Evolutionary conservation across 1,140 invertebrate genomes (phyloP).

Genomic region (Ceratosolen solmsi): DNA sequence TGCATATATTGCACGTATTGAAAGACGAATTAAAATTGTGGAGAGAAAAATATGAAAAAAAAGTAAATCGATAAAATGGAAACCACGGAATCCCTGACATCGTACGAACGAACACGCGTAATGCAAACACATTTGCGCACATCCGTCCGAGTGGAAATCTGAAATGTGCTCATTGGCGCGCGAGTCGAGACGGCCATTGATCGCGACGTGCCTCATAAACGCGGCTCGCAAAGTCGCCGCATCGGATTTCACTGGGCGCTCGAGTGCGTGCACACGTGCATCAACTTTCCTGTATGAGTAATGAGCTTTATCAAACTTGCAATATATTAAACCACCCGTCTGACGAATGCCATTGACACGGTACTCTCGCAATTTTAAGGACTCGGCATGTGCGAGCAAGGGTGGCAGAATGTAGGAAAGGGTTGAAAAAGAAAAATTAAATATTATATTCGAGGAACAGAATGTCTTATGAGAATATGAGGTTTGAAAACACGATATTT

Average conservation of each 20-base stretch:
- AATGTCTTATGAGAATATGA: no score
- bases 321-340: conserved; percentile 10
- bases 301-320: conserved; percentile 31
- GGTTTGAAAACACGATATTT: neutral
- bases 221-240: neutral
- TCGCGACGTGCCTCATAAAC: conserved; percentile 41
- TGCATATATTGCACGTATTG: no score
- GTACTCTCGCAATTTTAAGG: neutral
- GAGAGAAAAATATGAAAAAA: no score
- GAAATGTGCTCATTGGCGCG: conserved; percentile 31
- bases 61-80: neutral
- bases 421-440: neutral
- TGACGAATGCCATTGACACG: neutral
- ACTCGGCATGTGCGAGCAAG: neutral
- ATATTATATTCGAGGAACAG: conserved; percentile 15
- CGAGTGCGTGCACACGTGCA: conserved; percentile 8
- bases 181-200: neutral
- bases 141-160: conserved; percentile 13
- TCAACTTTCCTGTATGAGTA: conserved; percentile 40
- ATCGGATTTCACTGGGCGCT: neutral
- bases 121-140: neutral
- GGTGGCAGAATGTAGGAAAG: neutral
- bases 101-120: neutral
- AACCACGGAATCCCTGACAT: neutral
- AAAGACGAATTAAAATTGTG: no score